Evolutionary conservation across 2,113 vertebrate genomes (phyloP).

Genomic region (Gallinago jamesoni): DNA sequence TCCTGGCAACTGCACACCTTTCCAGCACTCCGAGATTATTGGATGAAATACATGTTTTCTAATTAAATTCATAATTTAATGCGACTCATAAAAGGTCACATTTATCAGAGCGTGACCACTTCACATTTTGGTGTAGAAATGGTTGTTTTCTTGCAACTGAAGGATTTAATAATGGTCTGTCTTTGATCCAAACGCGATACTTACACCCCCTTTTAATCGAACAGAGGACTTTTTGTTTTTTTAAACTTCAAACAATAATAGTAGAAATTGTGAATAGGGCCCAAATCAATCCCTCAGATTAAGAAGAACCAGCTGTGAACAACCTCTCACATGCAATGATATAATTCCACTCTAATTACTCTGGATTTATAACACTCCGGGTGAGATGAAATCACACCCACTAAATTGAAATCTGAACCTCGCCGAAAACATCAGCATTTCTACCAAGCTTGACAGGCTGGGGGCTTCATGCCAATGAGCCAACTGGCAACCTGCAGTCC

Average conservation of each 20-base stretch:
- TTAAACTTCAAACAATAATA: not conserved
- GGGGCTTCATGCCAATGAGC: not conserved
- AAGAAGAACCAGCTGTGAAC: not conserved
- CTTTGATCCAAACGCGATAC: not conserved
- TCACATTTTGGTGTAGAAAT: not conserved
- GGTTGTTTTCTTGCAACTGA: not conserved
- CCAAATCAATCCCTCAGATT: not conserved
- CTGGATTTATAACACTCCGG: not conserved
- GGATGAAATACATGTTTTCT: not conserved
- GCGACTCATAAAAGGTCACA: not conserved
- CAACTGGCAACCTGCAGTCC: not conserved
- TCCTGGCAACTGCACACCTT: constrained; percentile 39
- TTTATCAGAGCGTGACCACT: not conserved
- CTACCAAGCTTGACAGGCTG: not conserved
- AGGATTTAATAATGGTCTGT: not conserved
- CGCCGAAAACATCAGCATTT: not conserved
- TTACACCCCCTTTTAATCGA: not conserved
- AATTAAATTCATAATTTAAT: constrained; percentile 4
- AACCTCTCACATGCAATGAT: not conserved
- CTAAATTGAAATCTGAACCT: not conserved
- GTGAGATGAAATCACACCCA: not conserved
- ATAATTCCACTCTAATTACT: not conserved
- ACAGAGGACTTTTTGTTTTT: not conserved
- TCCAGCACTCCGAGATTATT: not conserved
- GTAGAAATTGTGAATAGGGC: not conserved